phyloP scores from a whole-genome alignment of 1,140 invertebrate species.

The Drosophila albomicans region DNA sequence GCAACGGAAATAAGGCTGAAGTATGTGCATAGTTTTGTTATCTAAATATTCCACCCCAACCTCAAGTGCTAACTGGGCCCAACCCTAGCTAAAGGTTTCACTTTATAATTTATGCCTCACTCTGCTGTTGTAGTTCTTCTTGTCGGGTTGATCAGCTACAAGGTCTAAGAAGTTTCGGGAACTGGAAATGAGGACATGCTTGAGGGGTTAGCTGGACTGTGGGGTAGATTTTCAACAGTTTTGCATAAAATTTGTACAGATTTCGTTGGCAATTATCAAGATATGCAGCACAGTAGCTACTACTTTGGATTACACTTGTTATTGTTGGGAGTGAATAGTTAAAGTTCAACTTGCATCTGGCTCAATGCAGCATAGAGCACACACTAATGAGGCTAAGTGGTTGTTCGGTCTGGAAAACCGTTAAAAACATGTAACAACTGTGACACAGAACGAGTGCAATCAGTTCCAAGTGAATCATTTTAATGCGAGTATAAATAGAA shows the following conservation, averaged over 20 bases:
- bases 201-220: conserved; percentile 48
- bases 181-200: conserved; percentile 43
- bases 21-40: conserved; percentile 31
- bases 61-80: conserved; percentile 32
- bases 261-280: conserved; percentile 56
- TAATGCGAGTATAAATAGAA: conserved; percentile 12
- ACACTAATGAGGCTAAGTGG: conserved; percentile 10
- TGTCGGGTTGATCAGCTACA: conserved; percentile 7
- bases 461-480: conserved; percentile 65
- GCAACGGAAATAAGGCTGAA: conserved; percentile 63
- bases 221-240: conserved; percentile 46
- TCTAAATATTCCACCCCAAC: conserved; percentile 22
- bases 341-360: conserved; percentile 35
- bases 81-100: conserved; percentile 35
- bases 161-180: conserved; percentile 14
- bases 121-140: conserved; percentile 43
- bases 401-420: conserved; percentile 42
- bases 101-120: conserved; percentile 72
- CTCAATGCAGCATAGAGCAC: conserved; percentile 50
- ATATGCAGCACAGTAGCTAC: conserved; percentile 63
- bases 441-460: conserved; percentile 56
- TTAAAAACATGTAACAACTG: conserved; percentile 47
- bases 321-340: neutral
- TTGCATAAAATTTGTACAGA: conserved; percentile 75
- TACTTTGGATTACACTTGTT: neutral